A percentile compares a stretch with the other conserved stretches of the same genome.
These are phyloP conservation scores for Macropis europaea DNA, from an alignment of 2,888 invertebrate species.

Conservation along the genomic window DNA sequence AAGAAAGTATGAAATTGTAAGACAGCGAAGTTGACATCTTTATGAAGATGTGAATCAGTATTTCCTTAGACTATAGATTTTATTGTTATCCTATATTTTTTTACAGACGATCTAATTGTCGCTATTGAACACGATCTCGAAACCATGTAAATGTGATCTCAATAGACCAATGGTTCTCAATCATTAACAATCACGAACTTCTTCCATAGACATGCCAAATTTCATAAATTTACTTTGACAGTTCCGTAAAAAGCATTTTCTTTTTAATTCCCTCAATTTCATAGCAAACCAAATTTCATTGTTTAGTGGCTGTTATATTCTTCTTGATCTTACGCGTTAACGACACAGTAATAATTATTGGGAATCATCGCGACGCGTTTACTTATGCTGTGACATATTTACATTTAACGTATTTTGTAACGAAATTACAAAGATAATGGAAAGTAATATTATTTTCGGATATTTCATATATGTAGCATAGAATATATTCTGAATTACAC, in stretches of 20 bases:
- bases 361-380: constrained; percentile 27
- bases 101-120: constrained; percentile 37
- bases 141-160: constrained; percentile 42
- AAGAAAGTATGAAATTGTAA: neutral
- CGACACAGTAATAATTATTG: constrained; percentile 11
- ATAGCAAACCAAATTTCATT: too few relatives aligned
- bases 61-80: constrained; percentile 41
- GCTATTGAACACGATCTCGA: constrained; percentile 32
- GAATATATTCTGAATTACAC: constrained; percentile 4
- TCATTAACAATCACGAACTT: neutral
- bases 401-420: constrained; percentile 23
- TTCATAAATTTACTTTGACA: neutral
- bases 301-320: too few relatives aligned
- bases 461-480: constrained; percentile 10
- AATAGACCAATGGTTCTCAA: constrained; percentile 33
- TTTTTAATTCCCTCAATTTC: too few relatives aligned
- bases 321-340: too few relatives aligned
- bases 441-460: constrained; percentile 21
- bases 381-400: neutral
- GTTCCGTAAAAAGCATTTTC: too few relatives aligned
- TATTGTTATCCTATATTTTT: constrained; percentile 49
- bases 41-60: constrained; percentile 33
- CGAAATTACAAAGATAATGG: constrained; percentile 10
- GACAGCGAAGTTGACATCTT: constrained; percentile 5
- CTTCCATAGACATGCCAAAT: constrained; percentile 15